phyloP scores from a whole-genome alignment of 2,888 invertebrate genomes.

The Sesamia inferens region DNA sequence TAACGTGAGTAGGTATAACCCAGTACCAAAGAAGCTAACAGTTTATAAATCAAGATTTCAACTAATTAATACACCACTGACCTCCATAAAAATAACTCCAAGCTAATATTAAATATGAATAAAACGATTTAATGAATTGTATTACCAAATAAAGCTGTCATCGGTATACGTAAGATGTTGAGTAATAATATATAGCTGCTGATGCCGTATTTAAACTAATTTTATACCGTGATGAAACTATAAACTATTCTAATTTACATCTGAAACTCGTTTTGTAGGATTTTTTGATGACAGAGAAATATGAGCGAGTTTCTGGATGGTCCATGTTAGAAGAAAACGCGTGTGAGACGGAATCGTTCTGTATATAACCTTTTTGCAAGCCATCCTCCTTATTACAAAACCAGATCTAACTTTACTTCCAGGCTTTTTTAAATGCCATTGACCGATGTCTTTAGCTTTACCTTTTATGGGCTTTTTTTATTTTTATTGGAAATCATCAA shows the following conservation, averaged over 20 bases:
- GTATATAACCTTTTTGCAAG: not conserved
- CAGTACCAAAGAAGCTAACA: slow-evolving; percentile 28
- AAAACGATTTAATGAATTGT: slow-evolving; percentile 24
- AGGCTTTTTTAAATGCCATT: too few relatives aligned
- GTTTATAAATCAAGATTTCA: slow-evolving; percentile 23
- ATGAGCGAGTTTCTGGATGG: slow-evolving; percentile 48
- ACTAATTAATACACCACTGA: slow-evolving; percentile 32
- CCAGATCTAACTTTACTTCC: too few relatives aligned
- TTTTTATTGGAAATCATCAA: too few relatives aligned
- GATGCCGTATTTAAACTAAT: slow-evolving; percentile 33
- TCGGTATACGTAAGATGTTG: not conserved
- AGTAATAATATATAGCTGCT: slow-evolving; percentile 34
- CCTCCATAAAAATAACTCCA: slow-evolving; percentile 34
- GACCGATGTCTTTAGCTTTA: too few relatives aligned
- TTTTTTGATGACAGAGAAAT: slow-evolving; percentile 60
- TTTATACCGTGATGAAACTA: slow-evolving; percentile 52
- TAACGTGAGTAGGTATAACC: not conserved
- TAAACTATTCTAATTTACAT: slow-evolving; percentile 64
- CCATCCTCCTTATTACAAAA: not conserved
- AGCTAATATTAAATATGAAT: slow-evolving; percentile 35
- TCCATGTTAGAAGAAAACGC: slow-evolving; percentile 15
- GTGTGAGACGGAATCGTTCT: not conserved
- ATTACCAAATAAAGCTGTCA: slow-evolving; percentile 46
- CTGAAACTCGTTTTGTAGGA: slow-evolving; percentile 56
- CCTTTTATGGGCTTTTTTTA: too few relatives aligned